Base-by-base conservation (phyloP, 2,113 vertebrate species). In the Gavia stellata region DNA sequence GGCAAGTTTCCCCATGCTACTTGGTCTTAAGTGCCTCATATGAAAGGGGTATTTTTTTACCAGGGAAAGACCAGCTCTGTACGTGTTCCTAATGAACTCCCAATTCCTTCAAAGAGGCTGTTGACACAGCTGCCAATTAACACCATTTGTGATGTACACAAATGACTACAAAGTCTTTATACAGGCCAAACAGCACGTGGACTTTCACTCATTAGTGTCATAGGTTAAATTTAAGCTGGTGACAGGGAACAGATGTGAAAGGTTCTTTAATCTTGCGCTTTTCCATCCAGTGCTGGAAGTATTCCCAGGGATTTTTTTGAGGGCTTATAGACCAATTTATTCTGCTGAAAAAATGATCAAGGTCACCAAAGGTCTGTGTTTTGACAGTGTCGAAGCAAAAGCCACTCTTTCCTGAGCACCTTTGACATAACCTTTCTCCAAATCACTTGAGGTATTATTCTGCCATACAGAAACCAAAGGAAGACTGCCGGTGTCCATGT, bases 41-140 rank as follows among this genome's bases (percentile, higher is more conserved):
- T 88, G 75, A 97, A 95, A 90, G 49, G 52, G 36, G 40, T 42
- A 47, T 16, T 79, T 94, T 95, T 89, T 93, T 24, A 45, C 44
- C 33, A 79, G 73, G 59, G 42, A 91, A 93, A 91, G 95, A 59
- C 47, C 11, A 1, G 17, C 62, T 56, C 71, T 92, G 75, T 81
- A 74, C 71, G 7, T 6, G 44, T 49, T 74, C 53, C 58, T 86
- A 94, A 93, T 80, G 90, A 94, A 56, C 79, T 93, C 88, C 10
- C 40, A 38, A 7, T 77, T 80, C 92, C 71, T 95, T 86, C 85
- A 56, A 72, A 80, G 92, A 77, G 49, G 53, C 82, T 95, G 90
- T 93, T 95, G 94, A 96, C 94, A 95, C 94, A 92, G 92, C 85
- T 96, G 96, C 90, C 85, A 95, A 72, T 94, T 95, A 94, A 80